These are phyloP conservation scores for Channa argus DNA, from an alignment of 2,113 vertebrate genomes.

Conservation along the genomic window DNA sequence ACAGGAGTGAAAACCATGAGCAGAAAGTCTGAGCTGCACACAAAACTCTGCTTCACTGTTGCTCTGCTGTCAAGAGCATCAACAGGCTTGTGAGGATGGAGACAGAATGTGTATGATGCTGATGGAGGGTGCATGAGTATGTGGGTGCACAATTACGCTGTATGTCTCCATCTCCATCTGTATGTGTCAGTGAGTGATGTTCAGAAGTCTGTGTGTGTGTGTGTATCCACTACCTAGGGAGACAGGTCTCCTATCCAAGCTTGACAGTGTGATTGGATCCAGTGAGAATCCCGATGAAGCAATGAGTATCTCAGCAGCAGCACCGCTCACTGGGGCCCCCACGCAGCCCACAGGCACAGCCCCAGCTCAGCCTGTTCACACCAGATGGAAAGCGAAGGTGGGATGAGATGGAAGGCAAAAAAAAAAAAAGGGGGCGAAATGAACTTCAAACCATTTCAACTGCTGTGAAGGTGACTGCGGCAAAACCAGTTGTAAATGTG, in stretches of 20 bases:
- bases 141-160: slow-evolving; percentile 34
- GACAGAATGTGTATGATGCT: not conserved
- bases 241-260: slow-evolving; percentile 49
- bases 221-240: slow-evolving; percentile 38
- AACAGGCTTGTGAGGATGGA: slow-evolving; percentile 40
- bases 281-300: slow-evolving; percentile 74
- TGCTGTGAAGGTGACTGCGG: slow-evolving; percentile 65
- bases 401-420: slow-evolving; percentile 7
- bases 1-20: not conserved
- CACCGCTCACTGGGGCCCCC: slow-evolving; percentile 13
- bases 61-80: slow-evolving; percentile 47
- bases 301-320: slow-evolving; percentile 54
- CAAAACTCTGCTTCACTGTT: slow-evolving; percentile 6
- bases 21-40: slow-evolving; percentile 21
- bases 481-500: slow-evolving; percentile 21
- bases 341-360: slow-evolving; percentile 6
- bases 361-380: slow-evolving; percentile 22
- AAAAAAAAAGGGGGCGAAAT: not conserved
- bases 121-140: slow-evolving; percentile 15
- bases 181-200: slow-evolving; percentile 46
- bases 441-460: slow-evolving; percentile 41
- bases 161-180: slow-evolving; percentile 28
- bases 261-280: slow-evolving; percentile 68
- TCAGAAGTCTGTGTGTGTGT: slow-evolving; percentile 12
- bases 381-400: slow-evolving; percentile 35